Conservation (phyloP, 2,113 vertebrate species). For the Notarius lentiginosus region DNA sequence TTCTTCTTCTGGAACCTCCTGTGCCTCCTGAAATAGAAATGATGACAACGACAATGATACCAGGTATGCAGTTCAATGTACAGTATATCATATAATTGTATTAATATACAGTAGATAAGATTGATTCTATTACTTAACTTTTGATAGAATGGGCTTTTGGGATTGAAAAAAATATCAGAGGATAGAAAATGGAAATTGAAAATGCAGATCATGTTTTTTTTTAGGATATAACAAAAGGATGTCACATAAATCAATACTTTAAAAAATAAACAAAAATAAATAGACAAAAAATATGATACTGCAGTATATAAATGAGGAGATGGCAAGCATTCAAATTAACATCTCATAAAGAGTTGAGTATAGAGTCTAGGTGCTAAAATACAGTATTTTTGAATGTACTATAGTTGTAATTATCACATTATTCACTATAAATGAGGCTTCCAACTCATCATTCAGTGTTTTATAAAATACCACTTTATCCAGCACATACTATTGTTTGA, state of each 20-base stretch:
- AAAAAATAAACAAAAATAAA: background rate
- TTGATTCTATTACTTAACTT: background rate
- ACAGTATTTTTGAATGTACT: background rate
- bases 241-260: background rate
- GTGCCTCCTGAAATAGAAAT: background rate
- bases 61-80: conserved; percentile 21
- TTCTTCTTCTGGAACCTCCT: background rate
- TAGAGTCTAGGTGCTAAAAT: background rate
- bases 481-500: background rate
- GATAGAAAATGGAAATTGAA: background rate
- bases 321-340: background rate
- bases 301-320: background rate
- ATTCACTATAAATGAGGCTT: background rate
- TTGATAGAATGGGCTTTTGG: background rate
- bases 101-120: too few relatives aligned
- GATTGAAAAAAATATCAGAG: background rate
- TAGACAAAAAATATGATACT: background rate
- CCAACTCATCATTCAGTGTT: background rate
- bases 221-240: background rate
- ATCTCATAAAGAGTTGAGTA: background rate
- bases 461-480: background rate
- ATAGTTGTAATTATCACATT: background rate
- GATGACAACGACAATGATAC: background rate
- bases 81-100: background rate
- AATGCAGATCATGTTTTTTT: background rate